Percentiles rank a stretch among this genome's conserved stretches.
Conservation (phyloP, 2,888 invertebrate species). For the Luperina nickerlii region DNA sequence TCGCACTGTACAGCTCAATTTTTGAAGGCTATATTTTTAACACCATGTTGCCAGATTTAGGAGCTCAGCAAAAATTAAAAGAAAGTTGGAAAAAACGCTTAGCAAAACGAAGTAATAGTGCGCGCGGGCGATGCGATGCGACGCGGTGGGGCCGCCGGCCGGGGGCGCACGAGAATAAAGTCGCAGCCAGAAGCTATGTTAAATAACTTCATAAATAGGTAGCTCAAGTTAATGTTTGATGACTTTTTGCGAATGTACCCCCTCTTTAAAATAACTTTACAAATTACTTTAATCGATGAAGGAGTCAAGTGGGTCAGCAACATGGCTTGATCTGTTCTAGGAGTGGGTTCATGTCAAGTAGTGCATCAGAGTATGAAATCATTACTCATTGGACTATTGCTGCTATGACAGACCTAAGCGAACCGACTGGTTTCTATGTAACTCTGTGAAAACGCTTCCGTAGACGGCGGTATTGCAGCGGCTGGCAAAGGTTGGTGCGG, state of each 20-base stretch:
- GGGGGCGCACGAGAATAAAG: too few relatives aligned
- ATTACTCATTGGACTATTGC: neutral
- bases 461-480: neutral
- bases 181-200: too few relatives aligned
- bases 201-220: neutral
- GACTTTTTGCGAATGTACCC: neutral
- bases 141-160: neutral
- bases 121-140: too few relatives aligned
- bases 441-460: neutral
- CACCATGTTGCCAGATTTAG: neutral
- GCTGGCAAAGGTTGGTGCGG: neutral
- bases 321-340: neutral
- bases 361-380: neutral
- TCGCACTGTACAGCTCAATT: neutral
- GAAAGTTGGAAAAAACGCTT: neutral
- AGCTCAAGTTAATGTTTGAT: neutral
- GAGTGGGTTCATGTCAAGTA: neutral
- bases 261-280: neutral
- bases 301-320: neutral
- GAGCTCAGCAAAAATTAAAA: neutral
- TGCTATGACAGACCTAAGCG: neutral
- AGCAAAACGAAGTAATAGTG: neutral
- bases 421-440: neutral
- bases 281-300: neutral
- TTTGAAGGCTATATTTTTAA: neutral